These are phyloP conservation scores for Phoxinus dragarum DNA, from an alignment of 2,797 vertebrate genomes.

Conservation along the genomic window DNA sequence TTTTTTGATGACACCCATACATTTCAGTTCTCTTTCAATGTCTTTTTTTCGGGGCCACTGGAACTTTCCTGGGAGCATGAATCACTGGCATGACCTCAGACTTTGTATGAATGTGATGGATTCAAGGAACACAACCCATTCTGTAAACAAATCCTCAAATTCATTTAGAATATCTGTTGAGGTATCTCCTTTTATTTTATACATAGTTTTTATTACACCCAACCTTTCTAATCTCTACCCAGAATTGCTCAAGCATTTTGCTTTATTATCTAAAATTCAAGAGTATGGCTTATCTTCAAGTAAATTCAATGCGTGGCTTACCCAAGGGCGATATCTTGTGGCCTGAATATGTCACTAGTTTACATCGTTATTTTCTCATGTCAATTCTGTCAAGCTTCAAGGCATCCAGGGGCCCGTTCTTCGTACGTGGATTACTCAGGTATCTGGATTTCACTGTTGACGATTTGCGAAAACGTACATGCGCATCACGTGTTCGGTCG, in stretches of 20 bases:
- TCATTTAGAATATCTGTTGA: constrained; percentile 20
- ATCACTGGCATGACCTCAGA: constrained; percentile 19
- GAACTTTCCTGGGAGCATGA: too few species aligned
- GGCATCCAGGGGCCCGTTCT: neutral
- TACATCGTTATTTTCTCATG: neutral
- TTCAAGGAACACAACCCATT: constrained; percentile 18
- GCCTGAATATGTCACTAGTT: neutral
- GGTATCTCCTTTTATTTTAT: neutral
- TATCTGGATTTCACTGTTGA: too few species aligned
- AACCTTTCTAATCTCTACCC: neutral
- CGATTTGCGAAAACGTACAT: neutral
- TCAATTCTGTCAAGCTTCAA: neutral
- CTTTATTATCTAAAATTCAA: too few species aligned
- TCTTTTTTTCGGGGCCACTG: neutral
- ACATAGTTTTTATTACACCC: neutral
- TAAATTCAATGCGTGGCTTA: neutral
- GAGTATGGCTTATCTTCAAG: too few species aligned
- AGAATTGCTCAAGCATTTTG: neutral
- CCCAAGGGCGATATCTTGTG: neutral
- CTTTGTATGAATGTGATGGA: constrained; percentile 26
- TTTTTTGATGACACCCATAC: constrained; percentile 30
- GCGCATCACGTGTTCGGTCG: too few species aligned
- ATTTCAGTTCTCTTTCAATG: constrained; percentile 6
- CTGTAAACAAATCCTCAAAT: constrained; percentile 35
- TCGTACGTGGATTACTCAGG: too few species aligned